These are phyloP conservation scores for Drosophila helvetica DNA, from an alignment of 2,888 invertebrate genomes.

Conservation along the genomic window DNA sequence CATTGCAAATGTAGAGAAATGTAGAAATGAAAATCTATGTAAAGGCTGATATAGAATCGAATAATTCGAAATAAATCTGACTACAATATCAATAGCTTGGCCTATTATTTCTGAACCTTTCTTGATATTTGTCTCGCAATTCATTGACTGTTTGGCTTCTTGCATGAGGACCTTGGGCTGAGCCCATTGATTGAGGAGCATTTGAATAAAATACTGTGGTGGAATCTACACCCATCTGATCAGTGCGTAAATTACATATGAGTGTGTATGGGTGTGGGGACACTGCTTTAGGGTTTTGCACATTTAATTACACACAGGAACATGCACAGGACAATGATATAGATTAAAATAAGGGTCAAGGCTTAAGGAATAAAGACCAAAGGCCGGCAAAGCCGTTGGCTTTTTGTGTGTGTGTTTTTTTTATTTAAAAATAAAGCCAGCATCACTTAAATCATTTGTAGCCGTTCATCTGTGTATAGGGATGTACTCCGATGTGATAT, in stretches of 20 bases:
- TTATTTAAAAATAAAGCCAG: too few relatives aligned
- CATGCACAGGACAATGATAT: conserved; percentile 66
- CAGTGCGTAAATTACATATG: not conserved
- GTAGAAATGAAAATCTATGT: too few relatives aligned
- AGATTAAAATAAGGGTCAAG: conserved; percentile 78
- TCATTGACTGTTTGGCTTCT: not conserved
- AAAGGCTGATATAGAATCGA: too few relatives aligned
- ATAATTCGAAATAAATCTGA: too few relatives aligned
- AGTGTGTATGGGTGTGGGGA: conserved; percentile 12
- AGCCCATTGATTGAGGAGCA: too few relatives aligned
- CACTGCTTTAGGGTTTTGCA: conserved; percentile 53
- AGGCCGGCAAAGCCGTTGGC: conserved; percentile 37
- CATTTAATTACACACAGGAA: conserved; percentile 66
- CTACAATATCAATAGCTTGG: too few relatives aligned
- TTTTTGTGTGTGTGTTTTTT: conserved; percentile 11
- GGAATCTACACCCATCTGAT: conserved; percentile 3
- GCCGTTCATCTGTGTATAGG: too few relatives aligned
- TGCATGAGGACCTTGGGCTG: not conserved
- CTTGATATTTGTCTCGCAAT: not conserved
- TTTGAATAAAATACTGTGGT: conserved; percentile 36
- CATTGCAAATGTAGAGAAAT: too few relatives aligned
- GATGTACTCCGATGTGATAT: too few relatives aligned
- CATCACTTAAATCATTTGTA: too few relatives aligned
- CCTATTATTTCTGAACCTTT: too few relatives aligned
- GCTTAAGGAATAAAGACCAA: conserved; percentile 63